A percentile compares a stretch with the other conserved stretches of the same genome.
phyloP scores from a whole-genome alignment of 2,113 vertebrate species.

The Nematolebias whitei region DNA sequence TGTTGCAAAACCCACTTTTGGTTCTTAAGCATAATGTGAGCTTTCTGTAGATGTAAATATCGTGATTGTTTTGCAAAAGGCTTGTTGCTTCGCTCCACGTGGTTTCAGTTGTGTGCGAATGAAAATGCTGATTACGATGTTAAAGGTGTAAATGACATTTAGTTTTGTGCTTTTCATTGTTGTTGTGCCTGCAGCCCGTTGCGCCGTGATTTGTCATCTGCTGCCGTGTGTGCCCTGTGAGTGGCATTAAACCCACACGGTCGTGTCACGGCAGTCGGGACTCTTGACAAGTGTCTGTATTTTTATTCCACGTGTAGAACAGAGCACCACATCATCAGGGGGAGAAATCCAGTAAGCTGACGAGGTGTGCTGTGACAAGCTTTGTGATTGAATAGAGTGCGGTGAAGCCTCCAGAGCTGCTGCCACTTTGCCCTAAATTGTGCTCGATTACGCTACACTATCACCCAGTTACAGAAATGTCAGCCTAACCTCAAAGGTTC shows the following conservation, averaged over 20 bases:
- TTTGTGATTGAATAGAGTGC: conserved; percentile 11
- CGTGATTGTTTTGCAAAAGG: too few species aligned
- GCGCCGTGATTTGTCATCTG: conserved; percentile 46
- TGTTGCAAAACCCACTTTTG: too few species aligned
- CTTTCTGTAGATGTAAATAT: too few species aligned
- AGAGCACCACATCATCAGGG: background rate
- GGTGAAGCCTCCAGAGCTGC: conserved; percentile 6
- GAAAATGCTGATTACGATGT: too few species aligned
- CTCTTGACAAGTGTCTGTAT: background rate
- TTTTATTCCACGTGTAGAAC: conserved; percentile 1
- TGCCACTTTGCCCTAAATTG: conserved; percentile 21
- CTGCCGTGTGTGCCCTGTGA: conserved; percentile 14
- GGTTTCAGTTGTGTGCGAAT: too few species aligned
- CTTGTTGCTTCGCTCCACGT: too few species aligned
- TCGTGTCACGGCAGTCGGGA: background rate
- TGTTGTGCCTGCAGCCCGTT: conserved; percentile 40
- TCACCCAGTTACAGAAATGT: conserved; percentile 13
- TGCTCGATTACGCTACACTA: conserved; percentile 35
- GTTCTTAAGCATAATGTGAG: too few species aligned
- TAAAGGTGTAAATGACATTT: too few species aligned
- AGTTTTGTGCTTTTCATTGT: conserved; percentile 16
- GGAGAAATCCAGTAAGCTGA: too few species aligned
- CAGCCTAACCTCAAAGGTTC: background rate
- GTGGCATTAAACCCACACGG: background rate
- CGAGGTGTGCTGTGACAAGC: background rate